Base-by-base conservation (phyloP, 2,113 vertebrate species). In the Ardeotis arabs region DNA sequence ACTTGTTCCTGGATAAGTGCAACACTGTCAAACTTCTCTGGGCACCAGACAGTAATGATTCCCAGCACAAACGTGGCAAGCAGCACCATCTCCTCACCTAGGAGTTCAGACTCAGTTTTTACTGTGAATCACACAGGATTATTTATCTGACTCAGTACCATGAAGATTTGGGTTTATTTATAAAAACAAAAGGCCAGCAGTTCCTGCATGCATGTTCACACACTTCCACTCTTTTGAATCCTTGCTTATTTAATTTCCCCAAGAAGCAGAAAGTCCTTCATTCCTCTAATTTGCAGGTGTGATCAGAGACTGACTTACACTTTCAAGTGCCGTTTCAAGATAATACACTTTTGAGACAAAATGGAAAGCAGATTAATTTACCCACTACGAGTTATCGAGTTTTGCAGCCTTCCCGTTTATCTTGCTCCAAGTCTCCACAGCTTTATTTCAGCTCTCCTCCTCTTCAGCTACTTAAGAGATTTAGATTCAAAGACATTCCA, bases 351-450 rank as follows among this genome's bases (percentile, higher is more conserved):
- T 58, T 66, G 70, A 96, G 89, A 83, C 74, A 94, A 94, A 95
- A 96, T 67, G 74, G 84, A 95, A 91, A 96, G 95, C 58, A 94
- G 91, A 91, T 94, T 88, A 92, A 89, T 95, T 84, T 86, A 84
- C n/a, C 88, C 58, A 73, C 72, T 86, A 41, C 2, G 1, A 86
- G 27, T 81, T 90, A 95, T 45, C 50, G 11, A 89, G 80, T 68
- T 41, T 15, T 95, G 69, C 86, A 91, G 88, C 92, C 83, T 87
- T 72, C 66, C 83, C 81, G 69, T 95, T 90, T 87, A 87, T 87
- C 90, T 84, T 31, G 44, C 76, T 86, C 60, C 69, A 95, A 72
- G 73, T 89, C 86, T 64, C 89, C 35, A 70, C 41, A 88, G 87
- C 55, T 94, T 93, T 84, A 78, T 79, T 93, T 90, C 86, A 87